Evolutionary conservation across 2,113 vertebrate species (phyloP), one percentile per base, ranked within the genome.

Genomic region (Polypterus senegalus): DNA sequence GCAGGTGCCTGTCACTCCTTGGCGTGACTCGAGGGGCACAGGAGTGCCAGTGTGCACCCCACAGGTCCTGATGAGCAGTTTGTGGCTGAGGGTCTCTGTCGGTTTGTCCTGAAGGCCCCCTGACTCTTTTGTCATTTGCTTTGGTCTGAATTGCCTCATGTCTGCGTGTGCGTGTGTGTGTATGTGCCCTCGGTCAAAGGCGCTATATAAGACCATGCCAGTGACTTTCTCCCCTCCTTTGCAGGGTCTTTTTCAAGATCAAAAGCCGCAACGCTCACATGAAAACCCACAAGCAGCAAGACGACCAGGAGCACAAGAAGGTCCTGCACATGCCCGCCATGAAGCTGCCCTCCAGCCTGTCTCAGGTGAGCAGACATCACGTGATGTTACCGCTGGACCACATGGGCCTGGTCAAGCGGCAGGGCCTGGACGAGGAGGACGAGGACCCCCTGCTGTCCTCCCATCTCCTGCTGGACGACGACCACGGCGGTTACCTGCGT

Each of bases 251-350:
- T 81, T 86, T 86, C 72, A 93, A 87, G 81, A 90, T 92, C 74
- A 93, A 93, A 81, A 93, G 91, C 74, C 87, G 90, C 49, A 93
- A 93, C 4, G 91, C 91, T 5, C 91, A 93, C 73, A 92, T 93
- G 91, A 93, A 93, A 70, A 91, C 86, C 3, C 91, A 93, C 76
- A 77, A 88, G 45, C 91, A 91, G 74, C 77, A 89, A 43, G 91
- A 93, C 60, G 89, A 91, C n/a, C 77, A 83, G 60, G 85, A 88
- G 83, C 85, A 5, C 84, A 87, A 67, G 88, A 86, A 69, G 84
- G 82, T 2, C 81, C 85, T n/a, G 83, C 83, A 6, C 81, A 81
- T 2, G 81, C 83, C 1, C 79, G 83, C 59, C 27, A 27, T 27
- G 27, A 27, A 27, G 27, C 1, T 27, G 27, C 27, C 27, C 27